Evolutionary conservation across 1,140 invertebrate species (phyloP).

Genomic region (Oscheius sp.): DNA sequence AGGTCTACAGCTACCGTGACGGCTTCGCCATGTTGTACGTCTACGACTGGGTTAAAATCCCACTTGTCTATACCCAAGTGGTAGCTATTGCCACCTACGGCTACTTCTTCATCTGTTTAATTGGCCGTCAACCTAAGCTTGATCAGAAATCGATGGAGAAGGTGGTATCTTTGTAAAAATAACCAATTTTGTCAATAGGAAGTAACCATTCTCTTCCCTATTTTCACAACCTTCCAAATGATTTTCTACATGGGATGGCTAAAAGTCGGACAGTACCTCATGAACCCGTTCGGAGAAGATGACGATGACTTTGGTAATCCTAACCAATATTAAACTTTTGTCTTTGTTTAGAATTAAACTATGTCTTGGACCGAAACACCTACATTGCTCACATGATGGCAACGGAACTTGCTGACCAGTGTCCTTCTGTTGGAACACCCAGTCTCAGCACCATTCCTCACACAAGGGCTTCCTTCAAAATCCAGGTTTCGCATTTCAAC

Average conservation of each 20-base stretch:
- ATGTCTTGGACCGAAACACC: slow-evolving; percentile 57
- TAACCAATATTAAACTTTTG: background rate
- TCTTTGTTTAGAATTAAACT: slow-evolving; percentile 50
- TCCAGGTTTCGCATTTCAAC: too few relatives aligned
- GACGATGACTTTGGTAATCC: slow-evolving; percentile 51
- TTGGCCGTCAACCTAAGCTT: slow-evolving; percentile 66
- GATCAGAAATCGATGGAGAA: slow-evolving; percentile 59
- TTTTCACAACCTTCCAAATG: slow-evolving; percentile 71
- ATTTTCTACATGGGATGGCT: slow-evolving; percentile 87
- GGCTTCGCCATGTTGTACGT: slow-evolving; percentile 65
- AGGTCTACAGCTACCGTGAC: slow-evolving; percentile 59
- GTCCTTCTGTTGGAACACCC: slow-evolving; percentile 41
- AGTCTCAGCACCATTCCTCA: slow-evolving; percentile 46
- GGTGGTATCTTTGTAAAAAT: too few relatives aligned
- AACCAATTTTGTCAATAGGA: too few relatives aligned
- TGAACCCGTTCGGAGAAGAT: slow-evolving; percentile 62
- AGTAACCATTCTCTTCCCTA: slow-evolving; percentile 59
- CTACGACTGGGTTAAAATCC: slow-evolving; percentile 69
- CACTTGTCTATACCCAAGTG: slow-evolving; percentile 71
- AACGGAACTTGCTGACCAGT: slow-evolving; percentile 55
- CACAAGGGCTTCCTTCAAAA: slow-evolving; percentile 61
- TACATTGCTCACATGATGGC: slow-evolving; percentile 59
- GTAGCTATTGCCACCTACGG: slow-evolving; percentile 85
- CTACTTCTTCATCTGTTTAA: slow-evolving; percentile 75
- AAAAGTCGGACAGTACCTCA: slow-evolving; percentile 66